These are phyloP conservation scores for Lasioglossum lativentre DNA, from an alignment of 2,888 invertebrate species.

Conservation along the genomic window DNA sequence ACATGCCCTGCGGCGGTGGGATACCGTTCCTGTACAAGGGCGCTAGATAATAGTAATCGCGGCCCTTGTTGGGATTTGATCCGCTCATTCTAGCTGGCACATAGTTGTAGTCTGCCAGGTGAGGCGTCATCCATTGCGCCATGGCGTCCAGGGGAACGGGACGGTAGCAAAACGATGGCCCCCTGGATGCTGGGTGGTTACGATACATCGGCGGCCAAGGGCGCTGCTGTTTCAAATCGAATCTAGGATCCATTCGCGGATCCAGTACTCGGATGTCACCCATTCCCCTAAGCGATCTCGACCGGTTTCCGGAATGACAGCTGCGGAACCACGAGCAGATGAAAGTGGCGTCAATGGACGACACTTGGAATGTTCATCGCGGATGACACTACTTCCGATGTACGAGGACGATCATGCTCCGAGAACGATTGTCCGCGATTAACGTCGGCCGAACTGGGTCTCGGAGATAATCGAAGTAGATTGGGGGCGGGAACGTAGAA, in stretches of 20 bases:
- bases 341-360: conserved; percentile 44
- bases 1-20: conserved; percentile 83
- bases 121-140: conserved; percentile 86
- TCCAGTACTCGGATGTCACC: conserved; percentile 87
- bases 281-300: conserved; percentile 78
- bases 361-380: conserved; percentile 20
- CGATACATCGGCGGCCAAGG: conserved; percentile 89
- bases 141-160: conserved; percentile 85
- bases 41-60: conserved; percentile 88
- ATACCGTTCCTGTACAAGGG: conserved; percentile 89
- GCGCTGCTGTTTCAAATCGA: conserved; percentile 85
- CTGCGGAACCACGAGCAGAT: conserved; percentile 20
- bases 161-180: conserved; percentile 84
- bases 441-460: not conserved
- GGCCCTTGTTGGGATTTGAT: conserved; percentile 80
- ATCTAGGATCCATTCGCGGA: conserved; percentile 87
- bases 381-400: conserved; percentile 5
- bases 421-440: not conserved
- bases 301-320: conserved; percentile 34
- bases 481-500: not conserved
- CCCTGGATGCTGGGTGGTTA: conserved; percentile 77
- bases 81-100: conserved; percentile 85
- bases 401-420: not conserved
- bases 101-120: conserved; percentile 85
- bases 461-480: conserved; percentile 10